Base-by-base conservation (phyloP, 1,140 invertebrate genomes). In the Drosophila pectinifera region DNA sequence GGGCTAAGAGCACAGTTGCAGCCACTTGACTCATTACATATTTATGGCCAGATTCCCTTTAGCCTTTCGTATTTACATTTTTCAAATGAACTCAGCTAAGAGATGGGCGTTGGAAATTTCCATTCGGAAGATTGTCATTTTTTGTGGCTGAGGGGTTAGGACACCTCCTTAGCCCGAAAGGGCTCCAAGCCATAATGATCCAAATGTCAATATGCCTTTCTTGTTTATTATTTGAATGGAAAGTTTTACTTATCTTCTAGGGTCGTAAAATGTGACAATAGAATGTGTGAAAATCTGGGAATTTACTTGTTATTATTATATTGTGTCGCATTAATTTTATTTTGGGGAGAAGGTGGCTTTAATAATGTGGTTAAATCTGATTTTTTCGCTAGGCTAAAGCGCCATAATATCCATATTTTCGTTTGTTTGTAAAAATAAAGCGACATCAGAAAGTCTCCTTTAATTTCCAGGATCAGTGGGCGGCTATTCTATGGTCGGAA, bases 21-120 rank as follows among this genome's bases (percentile, higher is more conserved):
- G 39, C 61, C 72, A 80, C 80, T 83, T 59, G 69, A 56, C 34
- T 70, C 49, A 70, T 70, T 70, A 70, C 65, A 70, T 45, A 70
- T 69, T 56, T 69, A 70, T 69, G 64, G 28, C 24, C 49, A 14
- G 18, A 34, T 43, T 46, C 36, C 13, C 38, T 51, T n/a, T 48
- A n/a, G 42, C 20, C 20, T 42, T 65, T 28, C 48, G 36, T 16
- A 65, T 65, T 68, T 65, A 14, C 64, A 69, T 56, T 69, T 70
- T 20, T 14, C n/a, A 46, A 70, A 70, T 46, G 31, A 69, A 70
- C 69, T 69, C 41, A 26, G 34, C 64, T 70, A 56, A 39, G 20
- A 56, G 31, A 69, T 56, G 55, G 41, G 14, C 59, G 24, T 28
- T 34, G 59, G 61, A 41, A 46, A 68, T 69, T 55, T 53, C 24